Evolutionary conservation across 1,140 invertebrate species (phyloP), one percentile per base, ranked within the genome.

Genomic region (Drosophila chauvacae): DNA sequence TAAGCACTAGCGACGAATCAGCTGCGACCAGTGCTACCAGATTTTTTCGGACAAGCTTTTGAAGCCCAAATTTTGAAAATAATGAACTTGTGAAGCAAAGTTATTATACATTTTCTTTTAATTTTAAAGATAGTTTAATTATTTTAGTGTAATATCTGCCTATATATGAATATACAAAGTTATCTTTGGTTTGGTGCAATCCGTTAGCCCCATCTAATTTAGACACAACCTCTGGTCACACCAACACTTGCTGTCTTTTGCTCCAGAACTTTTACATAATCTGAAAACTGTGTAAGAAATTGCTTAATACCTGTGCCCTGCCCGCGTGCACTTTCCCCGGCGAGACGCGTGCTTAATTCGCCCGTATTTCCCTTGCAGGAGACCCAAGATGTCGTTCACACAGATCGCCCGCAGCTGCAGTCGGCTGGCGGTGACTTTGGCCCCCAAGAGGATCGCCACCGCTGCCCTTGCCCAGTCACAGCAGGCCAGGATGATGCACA

Each of bases 231-330:
- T 58, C 45, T 65, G 65, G 65, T n/a, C 55, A 70, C 70, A 59
- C 65, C 50, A 28, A 50, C 26, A 41, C 47, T 48, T 45, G 44
- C 59, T 28, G 35, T 64, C 55, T 51, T 58, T 69, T 81, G 70
- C 80, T 86, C 83, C 83, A 84, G 72, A 80, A 90, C 84, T 88
- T 88, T 88, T 88, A 88, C 84, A 88, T 88, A 88, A 88, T 87
- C 84, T 88, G 74, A 59, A 84, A 88, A 84, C 60, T 50, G 80
- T 80, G 84, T 88, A 88, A 88, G 53, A 90, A 84, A 84, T 88
- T 78, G 59, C 35, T 39, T 14, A 44, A 69, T 71, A 50, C 18
- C 28, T 23, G 41, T 57, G 11, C n/a, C n/a, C 14, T 42, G n/a
- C 56, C 55, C 14, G 48, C 11, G 6, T 47, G 35, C 44, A 41